Evolutionary conservation across 2,888 invertebrate species (phyloP), one percentile per base, ranked within the genome.

Genomic region (Graphium colonna): DNA sequence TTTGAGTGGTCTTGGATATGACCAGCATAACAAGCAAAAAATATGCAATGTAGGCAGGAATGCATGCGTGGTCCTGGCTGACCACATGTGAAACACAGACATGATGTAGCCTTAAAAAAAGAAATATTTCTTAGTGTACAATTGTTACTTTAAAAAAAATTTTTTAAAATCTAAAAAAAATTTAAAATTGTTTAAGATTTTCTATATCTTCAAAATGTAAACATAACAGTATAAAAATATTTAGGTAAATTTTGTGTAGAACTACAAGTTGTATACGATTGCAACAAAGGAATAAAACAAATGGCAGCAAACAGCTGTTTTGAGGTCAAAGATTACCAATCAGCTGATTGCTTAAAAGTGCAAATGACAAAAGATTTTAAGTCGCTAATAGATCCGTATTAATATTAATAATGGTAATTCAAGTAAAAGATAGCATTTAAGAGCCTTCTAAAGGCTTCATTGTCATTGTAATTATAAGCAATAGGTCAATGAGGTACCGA

Each of bases 1-100:
- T 93, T 94, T 45, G 95, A 93, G 88, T 98, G 98, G 51, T 96
- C 94, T 68, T 95, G 93, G 62, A 97, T 96, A 77, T 98, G 98
- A 53, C 93, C 92, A 16, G 92, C 93, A 67, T 95, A 95, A 79
- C 98, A 98, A 48, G 96, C 98, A 81, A 98, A 97, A 85, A 93
- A 97, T 65, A 98, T 96, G 87, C 98, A 98, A 69, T 96, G 95
- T 55, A 96, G 90, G 71, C 96, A 97, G 17, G 95, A 94, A 73
- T 95, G 95, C 67, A 96, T 90, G 55, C 96, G 93, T n/a, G 95
- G 93, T 16, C 95, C 94, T 56, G 93, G 92, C 60, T 92, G 92
- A 64, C 94, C 93, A 79, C 97, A 97, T 26, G 93, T 92, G 66
- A 96, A 95, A 82, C 97, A 97, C 61, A 94, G 90, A 78, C 95